A percentile compares a stretch with the other conserved stretches of the same genome.
Evolutionary conservation across 2,888 invertebrate genomes (phyloP).

Genomic region (Eucriotettix oculatus): DNA sequence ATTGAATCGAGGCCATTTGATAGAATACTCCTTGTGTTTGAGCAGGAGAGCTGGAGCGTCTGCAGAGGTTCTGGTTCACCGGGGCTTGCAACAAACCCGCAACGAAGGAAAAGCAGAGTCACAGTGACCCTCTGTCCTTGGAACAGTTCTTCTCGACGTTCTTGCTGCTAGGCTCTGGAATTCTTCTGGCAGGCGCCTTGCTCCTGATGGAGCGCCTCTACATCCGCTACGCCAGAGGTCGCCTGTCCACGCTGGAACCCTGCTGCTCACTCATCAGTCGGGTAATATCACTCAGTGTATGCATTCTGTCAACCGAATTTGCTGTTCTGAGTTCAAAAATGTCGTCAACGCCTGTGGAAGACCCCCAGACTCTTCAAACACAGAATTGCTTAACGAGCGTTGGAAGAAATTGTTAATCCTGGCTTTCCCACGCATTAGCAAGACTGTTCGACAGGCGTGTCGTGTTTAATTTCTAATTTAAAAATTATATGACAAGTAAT

Average conservation of each 20-base stretch:
- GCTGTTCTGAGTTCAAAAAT: too few relatives aligned
- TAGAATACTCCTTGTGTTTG: too few relatives aligned
- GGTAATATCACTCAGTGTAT: conserved; percentile 2
- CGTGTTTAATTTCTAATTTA: too few relatives aligned
- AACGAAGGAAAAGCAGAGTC: conserved; percentile 15
- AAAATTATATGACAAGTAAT: too few relatives aligned
- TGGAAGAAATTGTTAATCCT: neutral
- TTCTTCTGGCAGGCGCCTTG: conserved; percentile 32
- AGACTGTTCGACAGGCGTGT: too few relatives aligned
- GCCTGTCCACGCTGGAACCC: neutral
- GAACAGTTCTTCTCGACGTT: conserved; percentile 41
- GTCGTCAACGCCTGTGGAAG: too few relatives aligned
- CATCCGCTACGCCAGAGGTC: neutral
- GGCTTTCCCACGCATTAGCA: neutral
- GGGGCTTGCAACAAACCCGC: conserved; percentile 28
- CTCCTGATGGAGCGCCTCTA: conserved; percentile 19
- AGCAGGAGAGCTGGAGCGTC: conserved; percentile 37
- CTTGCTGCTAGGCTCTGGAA: conserved; percentile 35
- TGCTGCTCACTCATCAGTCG: conserved; percentile 11
- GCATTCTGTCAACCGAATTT: too few relatives aligned
- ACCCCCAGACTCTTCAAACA: too few relatives aligned
- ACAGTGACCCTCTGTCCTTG: conserved; percentile 21
- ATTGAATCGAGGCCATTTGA: too few relatives aligned
- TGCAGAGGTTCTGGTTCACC: conserved; percentile 35
- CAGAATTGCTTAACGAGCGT: neutral